These are phyloP conservation scores for Gandaritis pyraliata DNA, from an alignment of 2,888 invertebrate species.

Conservation along the genomic window DNA sequence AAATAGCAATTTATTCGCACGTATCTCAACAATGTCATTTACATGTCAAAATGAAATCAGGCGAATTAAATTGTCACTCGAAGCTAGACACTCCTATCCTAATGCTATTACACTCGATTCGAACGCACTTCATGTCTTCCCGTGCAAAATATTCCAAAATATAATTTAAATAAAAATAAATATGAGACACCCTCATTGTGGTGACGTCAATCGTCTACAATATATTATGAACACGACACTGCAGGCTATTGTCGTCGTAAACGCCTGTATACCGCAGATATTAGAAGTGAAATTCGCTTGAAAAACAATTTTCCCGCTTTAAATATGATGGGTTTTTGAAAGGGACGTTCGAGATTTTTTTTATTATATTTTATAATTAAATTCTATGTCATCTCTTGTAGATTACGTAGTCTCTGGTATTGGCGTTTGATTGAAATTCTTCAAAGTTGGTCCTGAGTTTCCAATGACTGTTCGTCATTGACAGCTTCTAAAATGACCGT, in stretches of 20 bases:
- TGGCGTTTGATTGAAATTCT: conserved; percentile 75
- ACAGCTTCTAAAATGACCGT: conserved; percentile 10
- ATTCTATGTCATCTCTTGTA: conserved; percentile 80
- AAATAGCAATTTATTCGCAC: conserved; percentile 21
- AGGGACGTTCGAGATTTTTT: conserved; percentile 77
- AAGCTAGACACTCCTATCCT: conserved; percentile 57
- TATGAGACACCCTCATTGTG: conserved; percentile 76
- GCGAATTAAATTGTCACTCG: conserved; percentile 63
- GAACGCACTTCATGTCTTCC: conserved; percentile 71
- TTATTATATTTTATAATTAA: conserved; percentile 84
- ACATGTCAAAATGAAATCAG: conserved; percentile 44
- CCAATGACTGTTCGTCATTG: conserved; percentile 24
- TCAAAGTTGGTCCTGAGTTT: conserved; percentile 52
- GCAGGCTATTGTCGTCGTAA: conserved; percentile 37
- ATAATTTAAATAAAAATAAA: conserved; percentile 72
- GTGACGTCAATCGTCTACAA: conserved; percentile 78
- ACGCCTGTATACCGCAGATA: conserved; percentile 47
- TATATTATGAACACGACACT: conserved; percentile 64
- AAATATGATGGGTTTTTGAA: conserved; percentile 58
- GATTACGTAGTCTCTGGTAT: conserved; percentile 74
- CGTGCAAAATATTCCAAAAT: conserved; percentile 67
- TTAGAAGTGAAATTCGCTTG: conserved; percentile 64
- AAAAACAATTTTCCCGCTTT: conserved; percentile 42
- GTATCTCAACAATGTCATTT: conserved; percentile 18
- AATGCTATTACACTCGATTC: conserved; percentile 60